Evolutionary conservation across 2,797 vertebrate species (phyloP).

Genomic region (Pangasius mekongensis): DNA sequence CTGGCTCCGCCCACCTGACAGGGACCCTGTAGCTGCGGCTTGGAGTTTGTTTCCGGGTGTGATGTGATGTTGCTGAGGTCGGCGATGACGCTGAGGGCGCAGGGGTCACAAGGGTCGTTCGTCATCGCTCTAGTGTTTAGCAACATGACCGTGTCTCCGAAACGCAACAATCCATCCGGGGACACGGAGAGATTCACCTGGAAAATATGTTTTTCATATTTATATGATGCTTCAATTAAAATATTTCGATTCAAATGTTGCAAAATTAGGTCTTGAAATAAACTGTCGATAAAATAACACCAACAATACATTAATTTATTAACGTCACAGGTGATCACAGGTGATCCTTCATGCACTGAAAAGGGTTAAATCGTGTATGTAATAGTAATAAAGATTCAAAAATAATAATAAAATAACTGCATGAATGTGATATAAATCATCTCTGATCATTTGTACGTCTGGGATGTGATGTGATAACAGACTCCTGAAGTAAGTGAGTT

Average conservation of each 20-base stretch:
- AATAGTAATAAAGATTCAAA: background rate
- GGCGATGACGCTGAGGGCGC: slow-evolving; percentile 77
- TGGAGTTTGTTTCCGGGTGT: slow-evolving; percentile 5
- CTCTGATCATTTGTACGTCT: background rate
- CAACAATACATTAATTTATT: background rate
- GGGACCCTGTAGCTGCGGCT: slow-evolving; percentile 64
- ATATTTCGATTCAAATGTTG: background rate
- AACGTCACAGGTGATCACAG: background rate
- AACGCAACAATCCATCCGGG: slow-evolving; percentile 80
- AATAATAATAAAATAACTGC: background rate
- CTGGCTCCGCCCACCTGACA: slow-evolving; percentile 76
- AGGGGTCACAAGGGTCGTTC: slow-evolving; percentile 30
- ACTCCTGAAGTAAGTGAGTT: background rate
- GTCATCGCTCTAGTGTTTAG: slow-evolving; percentile 69
- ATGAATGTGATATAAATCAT: background rate
- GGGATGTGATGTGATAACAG: no score
- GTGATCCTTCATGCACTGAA: no score
- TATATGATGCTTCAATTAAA: background rate
- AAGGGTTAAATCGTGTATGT: background rate
- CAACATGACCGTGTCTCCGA: slow-evolving; percentile 86
- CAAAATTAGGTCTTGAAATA: background rate
- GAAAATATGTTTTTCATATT: slow-evolving; percentile 23
- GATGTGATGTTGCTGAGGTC: slow-evolving; percentile 68
- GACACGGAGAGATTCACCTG: slow-evolving; percentile 80
- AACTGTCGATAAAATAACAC: background rate